Conservation (phyloP, 2,797 vertebrate genomes). For the Malurus leucopterus region DNA sequence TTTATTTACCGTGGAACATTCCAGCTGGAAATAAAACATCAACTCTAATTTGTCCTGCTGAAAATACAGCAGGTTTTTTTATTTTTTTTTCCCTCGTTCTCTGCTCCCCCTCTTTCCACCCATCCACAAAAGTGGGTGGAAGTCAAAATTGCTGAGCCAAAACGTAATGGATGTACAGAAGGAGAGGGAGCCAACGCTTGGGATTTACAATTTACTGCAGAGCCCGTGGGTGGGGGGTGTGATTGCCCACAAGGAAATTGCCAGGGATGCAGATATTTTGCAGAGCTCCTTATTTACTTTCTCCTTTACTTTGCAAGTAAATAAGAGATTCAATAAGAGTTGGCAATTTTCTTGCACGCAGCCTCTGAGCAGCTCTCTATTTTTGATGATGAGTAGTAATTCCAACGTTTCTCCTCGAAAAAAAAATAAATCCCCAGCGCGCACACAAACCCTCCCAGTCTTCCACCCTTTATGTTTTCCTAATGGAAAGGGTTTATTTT, state of each 20-base stretch:
- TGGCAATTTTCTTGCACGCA: conserved; percentile 35
- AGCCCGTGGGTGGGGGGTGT: not conserved
- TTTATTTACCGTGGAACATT: not conserved
- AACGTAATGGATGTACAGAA: not conserved
- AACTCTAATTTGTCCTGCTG: not conserved
- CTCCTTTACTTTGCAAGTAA: conserved; percentile 17
- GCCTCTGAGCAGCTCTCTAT: not conserved
- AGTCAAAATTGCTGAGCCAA: conserved; percentile 19
- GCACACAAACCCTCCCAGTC: not conserved
- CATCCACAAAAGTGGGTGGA: conserved; percentile 9
- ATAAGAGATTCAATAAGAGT: conserved; percentile 20
- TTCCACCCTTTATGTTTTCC: not conserved
- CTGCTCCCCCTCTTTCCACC: not conserved
- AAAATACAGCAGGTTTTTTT: not conserved
- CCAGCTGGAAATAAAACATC: not conserved
- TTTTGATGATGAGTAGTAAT: conserved; percentile 38
- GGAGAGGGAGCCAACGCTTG: not conserved
- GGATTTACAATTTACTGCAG: conserved; percentile 21
- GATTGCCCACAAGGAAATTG: conserved; percentile 31
- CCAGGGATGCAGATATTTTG: conserved; percentile 37
- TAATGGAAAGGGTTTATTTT: not conserved
- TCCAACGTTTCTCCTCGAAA: not conserved
- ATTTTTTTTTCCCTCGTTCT: not conserved
- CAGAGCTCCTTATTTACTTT: conserved; percentile 35
- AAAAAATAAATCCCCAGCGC: not conserved